These are phyloP conservation scores for Oostethus manadensis DNA, from an alignment of 2,113 vertebrate genomes.

Conservation along the genomic window DNA sequence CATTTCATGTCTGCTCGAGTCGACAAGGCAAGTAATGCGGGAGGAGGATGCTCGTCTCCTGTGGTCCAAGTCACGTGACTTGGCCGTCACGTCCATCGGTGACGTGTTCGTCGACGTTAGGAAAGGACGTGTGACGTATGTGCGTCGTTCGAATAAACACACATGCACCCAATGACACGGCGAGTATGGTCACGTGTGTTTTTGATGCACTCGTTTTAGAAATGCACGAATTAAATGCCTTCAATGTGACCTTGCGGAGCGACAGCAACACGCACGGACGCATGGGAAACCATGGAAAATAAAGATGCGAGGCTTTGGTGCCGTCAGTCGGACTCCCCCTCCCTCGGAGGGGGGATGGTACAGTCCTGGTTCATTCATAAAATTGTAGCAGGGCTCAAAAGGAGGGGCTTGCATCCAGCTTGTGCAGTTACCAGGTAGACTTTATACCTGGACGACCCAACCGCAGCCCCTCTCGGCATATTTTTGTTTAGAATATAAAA, in stretches of 20 bases:
- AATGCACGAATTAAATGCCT: no score
- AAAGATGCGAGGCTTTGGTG: constrained; percentile 23
- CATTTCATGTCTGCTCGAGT: no score
- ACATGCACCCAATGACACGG: not conserved
- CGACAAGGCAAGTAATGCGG: no score
- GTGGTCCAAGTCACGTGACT: no score
- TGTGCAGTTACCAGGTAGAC: constrained; percentile 73
- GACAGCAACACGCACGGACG: not conserved
- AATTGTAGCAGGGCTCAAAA: constrained; percentile 76
- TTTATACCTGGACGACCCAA: constrained; percentile 70
- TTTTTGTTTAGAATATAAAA: constrained; percentile 20
- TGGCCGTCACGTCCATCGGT: no score
- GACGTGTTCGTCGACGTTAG: no score
- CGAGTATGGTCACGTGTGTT: constrained; percentile 4
- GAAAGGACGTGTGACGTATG: no score
- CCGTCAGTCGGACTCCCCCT: constrained; percentile 27
- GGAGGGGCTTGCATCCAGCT: constrained; percentile 72
- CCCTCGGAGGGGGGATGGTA: constrained; percentile 59
- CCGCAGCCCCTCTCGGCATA: constrained; percentile 17
- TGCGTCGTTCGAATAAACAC: no score
- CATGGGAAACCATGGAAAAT: constrained; percentile 6
- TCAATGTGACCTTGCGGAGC: no score
- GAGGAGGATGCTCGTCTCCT: no score
- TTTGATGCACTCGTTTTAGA: no score
- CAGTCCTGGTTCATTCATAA: constrained; percentile 80